phyloP scores from a whole-genome alignment of 1,140 invertebrate species.

The Parapsyche elsis region DNA sequence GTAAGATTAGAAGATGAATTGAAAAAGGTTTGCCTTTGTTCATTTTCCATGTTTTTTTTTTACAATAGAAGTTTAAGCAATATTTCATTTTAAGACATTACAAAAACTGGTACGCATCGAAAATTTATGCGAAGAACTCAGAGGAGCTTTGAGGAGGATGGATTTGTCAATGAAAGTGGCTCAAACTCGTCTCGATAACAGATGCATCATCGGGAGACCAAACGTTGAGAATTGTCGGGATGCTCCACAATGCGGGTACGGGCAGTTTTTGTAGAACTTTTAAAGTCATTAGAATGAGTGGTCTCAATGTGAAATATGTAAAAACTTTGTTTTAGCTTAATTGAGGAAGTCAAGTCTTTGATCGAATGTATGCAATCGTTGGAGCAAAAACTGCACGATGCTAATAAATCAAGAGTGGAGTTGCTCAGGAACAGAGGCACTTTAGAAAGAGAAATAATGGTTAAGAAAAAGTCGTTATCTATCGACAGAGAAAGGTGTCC shows the following conservation, averaged over 20 bases:
- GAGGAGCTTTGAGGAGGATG: slow-evolving; percentile 70
- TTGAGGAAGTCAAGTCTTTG: slow-evolving; percentile 78
- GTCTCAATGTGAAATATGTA: background rate
- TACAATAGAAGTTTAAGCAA: background rate
- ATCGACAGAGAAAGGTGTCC: slow-evolving; percentile 76
- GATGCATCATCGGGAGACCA: slow-evolving; percentile 69
- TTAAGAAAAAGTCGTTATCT: slow-evolving; percentile 77
- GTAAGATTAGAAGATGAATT: slow-evolving; percentile 76
- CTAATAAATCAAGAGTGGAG: slow-evolving; percentile 70
- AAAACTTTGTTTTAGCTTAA: slow-evolving; percentile 67
- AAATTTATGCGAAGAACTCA: slow-evolving; percentile 45
- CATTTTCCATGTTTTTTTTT: slow-evolving; percentile 3
- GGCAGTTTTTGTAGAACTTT: background rate
- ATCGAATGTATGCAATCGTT: slow-evolving; percentile 74
- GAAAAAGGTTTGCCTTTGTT: slow-evolving; percentile 62
- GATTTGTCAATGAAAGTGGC: slow-evolving; percentile 80
- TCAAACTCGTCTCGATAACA: slow-evolving; percentile 80
- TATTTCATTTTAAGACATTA: slow-evolving; percentile 66
- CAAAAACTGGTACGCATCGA: slow-evolving; percentile 78
- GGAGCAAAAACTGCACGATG: slow-evolving; percentile 69
- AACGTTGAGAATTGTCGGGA: slow-evolving; percentile 80
- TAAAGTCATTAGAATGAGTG: background rate
- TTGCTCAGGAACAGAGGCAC: slow-evolving; percentile 71
- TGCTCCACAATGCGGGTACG: slow-evolving; percentile 72
- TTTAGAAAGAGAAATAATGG: slow-evolving; percentile 77